Conservation (phyloP, 2,888 invertebrate genomes). For the Omphaloscelis lunosa region DNA sequence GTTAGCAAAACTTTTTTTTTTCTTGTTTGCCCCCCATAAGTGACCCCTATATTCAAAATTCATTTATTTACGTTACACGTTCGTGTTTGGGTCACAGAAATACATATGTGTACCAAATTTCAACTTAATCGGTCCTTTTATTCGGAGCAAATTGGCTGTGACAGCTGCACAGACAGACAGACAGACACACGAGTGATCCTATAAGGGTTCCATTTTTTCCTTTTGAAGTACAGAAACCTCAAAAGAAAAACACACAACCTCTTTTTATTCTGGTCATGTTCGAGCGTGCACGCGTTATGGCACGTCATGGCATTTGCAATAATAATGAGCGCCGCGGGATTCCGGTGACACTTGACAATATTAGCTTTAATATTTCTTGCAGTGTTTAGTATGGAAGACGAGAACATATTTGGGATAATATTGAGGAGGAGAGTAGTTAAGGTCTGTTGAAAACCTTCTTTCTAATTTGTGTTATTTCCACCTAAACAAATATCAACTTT, state of each 20-base stretch:
- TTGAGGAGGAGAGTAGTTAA: not conserved
- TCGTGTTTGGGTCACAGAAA: no score
- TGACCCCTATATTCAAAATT: no score
- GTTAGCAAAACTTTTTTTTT: no score
- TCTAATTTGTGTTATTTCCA: not conserved
- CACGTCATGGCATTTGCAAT: conserved; percentile 42
- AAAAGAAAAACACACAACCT: conserved; percentile 1
- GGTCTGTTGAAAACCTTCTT: not conserved
- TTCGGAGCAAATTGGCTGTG: no score
- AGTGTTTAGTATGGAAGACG: conserved; percentile 5
- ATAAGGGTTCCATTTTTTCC: no score
- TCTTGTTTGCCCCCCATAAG: no score
- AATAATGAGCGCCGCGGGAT: conserved; percentile 40
- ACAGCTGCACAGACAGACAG: no score
- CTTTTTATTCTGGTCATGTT: not conserved
- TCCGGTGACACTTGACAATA: conserved; percentile 13
- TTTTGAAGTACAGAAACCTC: no score
- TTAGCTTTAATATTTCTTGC: conserved; percentile 1
- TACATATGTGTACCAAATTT: no score
- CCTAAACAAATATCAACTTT: not conserved
- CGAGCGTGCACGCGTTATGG: conserved; percentile 12
- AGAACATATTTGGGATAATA: not conserved
- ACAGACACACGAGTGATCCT: no score
- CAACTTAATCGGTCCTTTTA: no score
- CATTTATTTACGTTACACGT: no score